phyloP scores from a whole-genome alignment of 2,797 vertebrate genomes.

The Rhynchotus rufescens region DNA sequence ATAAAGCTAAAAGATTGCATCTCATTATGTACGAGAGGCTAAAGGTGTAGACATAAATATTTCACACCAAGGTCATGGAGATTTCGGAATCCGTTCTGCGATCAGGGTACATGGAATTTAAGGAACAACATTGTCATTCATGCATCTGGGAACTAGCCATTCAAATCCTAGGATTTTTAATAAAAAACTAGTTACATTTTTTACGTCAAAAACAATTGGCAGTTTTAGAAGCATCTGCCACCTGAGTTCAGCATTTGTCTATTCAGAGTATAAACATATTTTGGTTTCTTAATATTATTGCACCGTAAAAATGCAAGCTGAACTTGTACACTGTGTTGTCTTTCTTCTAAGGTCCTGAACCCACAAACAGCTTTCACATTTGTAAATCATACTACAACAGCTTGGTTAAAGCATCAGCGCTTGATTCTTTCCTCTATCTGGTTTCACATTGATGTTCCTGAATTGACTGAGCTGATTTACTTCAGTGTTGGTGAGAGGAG shows the following conservation, averaged over 20 bases:
- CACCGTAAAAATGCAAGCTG: neutral
- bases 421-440: neutral
- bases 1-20: constrained; percentile 61
- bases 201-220: neutral
- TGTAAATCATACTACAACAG: neutral
- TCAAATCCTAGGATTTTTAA: neutral
- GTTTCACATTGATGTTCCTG: neutral
- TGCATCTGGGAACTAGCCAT: neutral
- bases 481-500: neutral
- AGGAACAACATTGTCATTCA: neutral
- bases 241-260: neutral
- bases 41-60: constrained; percentile 51
- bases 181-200: neutral
- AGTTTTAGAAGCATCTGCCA: neutral
- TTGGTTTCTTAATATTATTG: neutral
- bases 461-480: neutral
- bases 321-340: neutral
- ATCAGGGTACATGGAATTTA: constrained; percentile 38
- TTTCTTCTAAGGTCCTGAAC: constrained; percentile 7
- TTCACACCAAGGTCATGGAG: constrained; percentile 68
- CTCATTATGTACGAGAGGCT: constrained; percentile 50
- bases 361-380: neutral
- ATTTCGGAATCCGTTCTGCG: constrained; percentile 54
- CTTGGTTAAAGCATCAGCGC: constrained; percentile 6
- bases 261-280: neutral